A percentile compares a stretch with the other conserved stretches of the same genome.
Conservation (phyloP, 2,888 invertebrate genomes). For the Schizotus pectinicornis region DNA sequence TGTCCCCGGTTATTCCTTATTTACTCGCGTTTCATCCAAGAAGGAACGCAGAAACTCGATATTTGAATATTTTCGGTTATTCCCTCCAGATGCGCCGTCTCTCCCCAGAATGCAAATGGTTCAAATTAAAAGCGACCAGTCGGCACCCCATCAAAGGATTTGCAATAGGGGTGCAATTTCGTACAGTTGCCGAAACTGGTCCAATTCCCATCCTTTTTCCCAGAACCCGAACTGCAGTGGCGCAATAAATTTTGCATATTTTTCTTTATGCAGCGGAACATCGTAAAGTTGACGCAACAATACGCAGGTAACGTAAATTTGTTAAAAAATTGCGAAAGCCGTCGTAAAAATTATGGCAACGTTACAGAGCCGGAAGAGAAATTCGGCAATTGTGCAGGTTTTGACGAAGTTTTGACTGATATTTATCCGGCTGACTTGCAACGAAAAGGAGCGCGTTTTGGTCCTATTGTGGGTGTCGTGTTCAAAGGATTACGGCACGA, state of each 20-base stretch:
- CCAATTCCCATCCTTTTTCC: background rate
- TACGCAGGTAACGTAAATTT: no score
- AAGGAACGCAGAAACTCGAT: no score
- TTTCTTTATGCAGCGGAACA: slow-evolving; percentile 1
- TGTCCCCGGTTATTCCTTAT: background rate
- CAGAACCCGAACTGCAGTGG: background rate
- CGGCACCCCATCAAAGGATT: background rate
- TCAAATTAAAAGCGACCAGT: background rate
- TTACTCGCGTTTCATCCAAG: no score
- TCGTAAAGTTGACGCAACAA: background rate
- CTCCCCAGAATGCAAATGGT: background rate
- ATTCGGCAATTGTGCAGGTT: slow-evolving; percentile 17
- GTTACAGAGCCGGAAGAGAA: no score
- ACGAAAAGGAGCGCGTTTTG: slow-evolving; percentile 40
- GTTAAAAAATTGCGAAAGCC: background rate
- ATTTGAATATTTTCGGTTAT: no score
- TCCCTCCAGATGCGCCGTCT: no score
- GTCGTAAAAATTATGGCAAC: background rate
- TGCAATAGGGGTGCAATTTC: no score
- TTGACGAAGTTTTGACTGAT: slow-evolving; percentile 50
- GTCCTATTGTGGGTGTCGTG: slow-evolving; percentile 41
- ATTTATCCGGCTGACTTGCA: slow-evolving; percentile 47
- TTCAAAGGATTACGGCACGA: slow-evolving; percentile 44
- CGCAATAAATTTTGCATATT: slow-evolving; percentile 2
- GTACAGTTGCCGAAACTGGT: background rate